Evolutionary conservation across 2,797 vertebrate species (phyloP), one percentile per base, ranked within the genome.

Genomic region (Cyprinodon diabolis): DNA sequence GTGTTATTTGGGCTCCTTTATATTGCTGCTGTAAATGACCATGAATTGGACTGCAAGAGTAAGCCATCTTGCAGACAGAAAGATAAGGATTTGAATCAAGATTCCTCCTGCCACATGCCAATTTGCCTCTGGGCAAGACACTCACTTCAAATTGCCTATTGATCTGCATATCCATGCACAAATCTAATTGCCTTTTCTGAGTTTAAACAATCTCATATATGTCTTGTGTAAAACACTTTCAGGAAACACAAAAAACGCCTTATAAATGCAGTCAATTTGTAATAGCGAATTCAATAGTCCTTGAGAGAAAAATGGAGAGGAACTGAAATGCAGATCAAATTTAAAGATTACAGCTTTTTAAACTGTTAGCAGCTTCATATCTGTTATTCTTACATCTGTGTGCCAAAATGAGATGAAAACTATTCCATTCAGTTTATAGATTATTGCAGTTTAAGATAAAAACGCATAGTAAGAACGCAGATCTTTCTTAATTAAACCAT

Each of bases 281-380:
- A 30, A 30, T 72, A 83, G 78, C 66, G 78, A 75, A 78, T 78
- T 83, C 37, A 13, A 54, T 40, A 23, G 12, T 69, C 67, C 75
- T 78, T 71, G 72, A 86, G 70, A 80, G 68, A 72, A 14, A 37
- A 15, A 79, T 71, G 47, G 68, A 80, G 68, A 75, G 65, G 45
- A 74, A 62, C 69, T 65, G 69, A 47, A 14, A 52, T 40, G 54
- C 54, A 55, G 56, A 10, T 15, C 17, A 37, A 30, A 30, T 19
- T 9, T 47, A 55, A 43, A 35, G 54, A 79, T 66, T 60, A 62
- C 62, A 68, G 67, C 71, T 37, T 68, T 57, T 67, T 72, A 68
- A 37, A 52, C 30, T 30, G 58, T 66, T 23, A 35, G 47, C 25
- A 43, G 48, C 60, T 30, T 54, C 19, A 69, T 15, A 71, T 49